phyloP scores from a whole-genome alignment of 2,113 vertebrate genomes.

The Pteronura brasiliensis region DNA sequence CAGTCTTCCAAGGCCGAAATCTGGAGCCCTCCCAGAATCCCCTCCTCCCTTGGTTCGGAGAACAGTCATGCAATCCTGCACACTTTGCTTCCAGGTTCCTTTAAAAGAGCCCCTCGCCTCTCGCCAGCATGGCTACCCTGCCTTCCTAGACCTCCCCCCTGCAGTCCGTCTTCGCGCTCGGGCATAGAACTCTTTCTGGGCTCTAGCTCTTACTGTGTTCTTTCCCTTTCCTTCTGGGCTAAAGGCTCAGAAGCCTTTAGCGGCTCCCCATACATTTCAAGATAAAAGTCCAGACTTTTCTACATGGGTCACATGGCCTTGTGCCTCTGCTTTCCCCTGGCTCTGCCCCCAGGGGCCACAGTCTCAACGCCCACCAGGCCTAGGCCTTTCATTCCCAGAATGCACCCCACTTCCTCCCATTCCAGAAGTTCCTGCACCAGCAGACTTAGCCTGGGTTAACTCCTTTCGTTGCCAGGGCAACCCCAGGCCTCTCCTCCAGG shows the following conservation, averaged over 20 bases:
- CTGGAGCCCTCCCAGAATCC: constrained; percentile 37
- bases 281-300: background rate
- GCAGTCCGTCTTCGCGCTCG: background rate
- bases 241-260: background rate
- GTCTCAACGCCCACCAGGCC: background rate
- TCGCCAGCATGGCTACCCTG: background rate
- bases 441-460: background rate
- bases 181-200: background rate
- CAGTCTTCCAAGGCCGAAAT: constrained; percentile 43
- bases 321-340: background rate
- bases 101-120: background rate
- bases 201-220: background rate
- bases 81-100: background rate
- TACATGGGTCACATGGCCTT: too few species aligned
- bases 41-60: background rate
- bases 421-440: background rate
- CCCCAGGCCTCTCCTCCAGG: background rate
- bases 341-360: background rate
- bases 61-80: background rate
- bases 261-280: background rate
- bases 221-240: background rate
- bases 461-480: background rate
- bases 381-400: background rate
- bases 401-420: background rate
- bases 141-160: background rate